Evolutionary conservation across 1,140 invertebrate species (phyloP), one percentile per base, ranked within the genome.

Genomic region (Aphaenogaster rudis): DNA sequence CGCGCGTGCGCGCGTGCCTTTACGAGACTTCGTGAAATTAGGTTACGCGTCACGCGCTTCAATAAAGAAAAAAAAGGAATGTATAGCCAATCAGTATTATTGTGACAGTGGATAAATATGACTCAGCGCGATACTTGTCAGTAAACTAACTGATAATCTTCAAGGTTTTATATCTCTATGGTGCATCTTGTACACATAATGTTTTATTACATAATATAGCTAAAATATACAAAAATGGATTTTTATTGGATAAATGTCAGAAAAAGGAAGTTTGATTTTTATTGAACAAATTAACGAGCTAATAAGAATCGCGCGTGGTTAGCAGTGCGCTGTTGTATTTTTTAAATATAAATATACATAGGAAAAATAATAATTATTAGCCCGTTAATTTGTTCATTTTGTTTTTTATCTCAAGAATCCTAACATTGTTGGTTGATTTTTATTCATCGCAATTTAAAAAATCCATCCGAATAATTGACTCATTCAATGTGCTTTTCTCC

Each of bases 41-140:
- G 69, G 69, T 61, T 76, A 84, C 67, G 42, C 69, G 42, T 74
- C 42, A 67, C 45, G 78, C 63, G 54, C 28, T 76, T 33, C 21
- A 36, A 61, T 74, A 74, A 48, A 15, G 48, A 54, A 39, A 21
- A 42, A 57, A 42, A 42, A 71, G 33, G 3, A 28, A 33, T 36
- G 1, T 42, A 42, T 5, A 9, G 21, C 57, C 78, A 54, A 71
- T 81, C 66, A 15, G 61, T 33, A 79, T 79, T 79, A 66, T 64
- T 15, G n/a, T 17, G 78, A 28, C 13, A 48, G 9, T n/a, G 21
- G 13, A 54, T 33, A 52, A 61, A 48, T 42, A 52, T 42, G 48
- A 42, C 11, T 69, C 15, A n/a, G 48, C 64, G n/a, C 64, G n/a
- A 42, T 54, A 81, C 6, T 54, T 81, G 39, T 54, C 17, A 54